These are phyloP conservation scores for Leucozona laternaria DNA, from an alignment of 2,888 invertebrate species.

Conservation along the genomic window DNA sequence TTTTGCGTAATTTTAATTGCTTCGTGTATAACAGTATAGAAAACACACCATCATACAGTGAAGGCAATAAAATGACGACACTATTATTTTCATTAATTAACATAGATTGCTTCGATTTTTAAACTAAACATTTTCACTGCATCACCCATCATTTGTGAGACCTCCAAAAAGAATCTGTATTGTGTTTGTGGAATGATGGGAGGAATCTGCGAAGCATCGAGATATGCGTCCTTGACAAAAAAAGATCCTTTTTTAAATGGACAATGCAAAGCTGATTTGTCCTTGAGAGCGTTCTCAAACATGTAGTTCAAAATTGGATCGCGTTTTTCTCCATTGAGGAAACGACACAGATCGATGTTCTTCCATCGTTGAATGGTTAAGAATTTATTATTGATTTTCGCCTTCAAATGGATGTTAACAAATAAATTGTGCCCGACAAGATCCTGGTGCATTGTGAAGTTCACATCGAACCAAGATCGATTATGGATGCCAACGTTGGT, in stretches of 20 bases:
- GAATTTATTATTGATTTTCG: conserved; percentile 11
- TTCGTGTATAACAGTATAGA: conserved; percentile 33
- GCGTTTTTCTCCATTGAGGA: conserved; percentile 44
- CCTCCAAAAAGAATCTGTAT: conserved; percentile 49
- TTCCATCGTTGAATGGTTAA: conserved; percentile 47
- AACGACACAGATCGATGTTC: conserved; percentile 56
- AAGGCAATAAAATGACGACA: neutral
- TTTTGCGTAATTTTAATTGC: conserved; percentile 64
- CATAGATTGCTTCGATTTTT: conserved; percentile 45
- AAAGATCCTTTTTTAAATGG: conserved; percentile 52
- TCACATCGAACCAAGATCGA: conserved; percentile 33
- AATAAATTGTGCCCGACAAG: conserved; percentile 49
- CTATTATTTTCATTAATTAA: neutral
- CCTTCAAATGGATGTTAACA: conserved; percentile 46
- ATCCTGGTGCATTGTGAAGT: conserved; percentile 49
- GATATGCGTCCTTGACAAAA: conserved; percentile 7
- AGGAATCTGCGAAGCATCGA: conserved; percentile 43
- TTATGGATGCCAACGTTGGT: conserved; percentile 41
- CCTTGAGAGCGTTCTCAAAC: conserved; percentile 28
- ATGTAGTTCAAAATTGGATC: conserved; percentile 46
- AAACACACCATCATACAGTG: conserved; percentile 15
- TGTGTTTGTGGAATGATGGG: conserved; percentile 28
- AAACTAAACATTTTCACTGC: conserved; percentile 48
- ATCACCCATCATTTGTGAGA: conserved; percentile 61
- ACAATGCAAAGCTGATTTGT: conserved; percentile 24